Base-by-base conservation (phyloP, 2,888 invertebrate species). In the Drosophila formosana region DNA sequence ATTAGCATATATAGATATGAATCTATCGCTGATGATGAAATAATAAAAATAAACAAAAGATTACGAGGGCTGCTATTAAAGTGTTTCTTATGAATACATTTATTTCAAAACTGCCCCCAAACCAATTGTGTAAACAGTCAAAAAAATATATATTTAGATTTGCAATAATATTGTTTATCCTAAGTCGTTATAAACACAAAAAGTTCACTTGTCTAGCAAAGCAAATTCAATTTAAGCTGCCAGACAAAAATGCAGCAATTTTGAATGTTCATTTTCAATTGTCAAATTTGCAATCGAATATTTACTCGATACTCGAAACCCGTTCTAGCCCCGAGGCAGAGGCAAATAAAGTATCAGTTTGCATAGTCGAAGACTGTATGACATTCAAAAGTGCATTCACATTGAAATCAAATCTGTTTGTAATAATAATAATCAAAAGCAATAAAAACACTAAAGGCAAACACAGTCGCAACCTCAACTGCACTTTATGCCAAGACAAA, bases 381-480 rank as follows among this genome's bases (percentile, higher is more conserved):
- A 41, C 64, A 72, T 67, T 72, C 67, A 66, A 64, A 56, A 81
- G 65, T 81, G 85, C 78, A 80, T 70, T 77, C 78, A 70, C 82
- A 62, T 68, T 39, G 26, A 32, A 47, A 51, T 55, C 73, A 61
- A 85, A 88, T 87, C 84, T 85, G 85, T 81, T 87, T 88, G 84
- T 55, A 80, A 88, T 88, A 88, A 85, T 69, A 86, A 77, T 80
- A 80, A 78, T 82, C 88, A 87, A 66, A 56, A 72, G 71, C 83
- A 68, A 86, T 73, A 78, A 78, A 75, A 45, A 39, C 30, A 61
- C 51, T 58, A 39, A 49, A 50, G 32, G 56, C 60, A 52, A 30
- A 30, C 45, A 43, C 26, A 62, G 61, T 62, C 11, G 18, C 53
- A 32, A 26, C 46, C 37, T 43, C 57, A 39, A 13, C 41, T 18